Evolutionary conservation across 2,113 vertebrate species (phyloP), one percentile per base, ranked within the genome.

Genomic region (Mesoclemmys tuberculata): DNA sequence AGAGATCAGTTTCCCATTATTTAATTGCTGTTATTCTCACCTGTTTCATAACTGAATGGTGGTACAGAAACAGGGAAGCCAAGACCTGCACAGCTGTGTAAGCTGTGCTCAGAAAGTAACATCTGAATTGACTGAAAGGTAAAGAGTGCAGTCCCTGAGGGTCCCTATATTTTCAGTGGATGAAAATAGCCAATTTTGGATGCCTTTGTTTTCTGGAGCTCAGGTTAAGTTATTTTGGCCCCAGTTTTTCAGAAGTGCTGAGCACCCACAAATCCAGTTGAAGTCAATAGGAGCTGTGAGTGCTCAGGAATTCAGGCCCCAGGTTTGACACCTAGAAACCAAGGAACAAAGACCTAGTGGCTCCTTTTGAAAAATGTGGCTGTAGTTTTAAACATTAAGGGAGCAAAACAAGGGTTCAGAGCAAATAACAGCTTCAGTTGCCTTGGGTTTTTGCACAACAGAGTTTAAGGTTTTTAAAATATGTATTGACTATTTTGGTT

Each of bases 1-100:
- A 80, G 54, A 71, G 84, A 98, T 97, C 95, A 95, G 93, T 97
- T n/a, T 94, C 92, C 82, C 87, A 93, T 84, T 91, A 90, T 56
- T 97, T 97, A 97, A 97, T 97, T 97, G 92, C 93, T 93, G 90
- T 93, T 92, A 91, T 97, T 95, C 91, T 95, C 93, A 90, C 55
- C 90, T 64, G 49, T 79, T 85, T 88, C 75, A 80, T 51, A 88
- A 93, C 88, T 2, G 2, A 91, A 61, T 35, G 56, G 80, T 21
- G 22, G 29, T 8, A 75, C 10, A 26, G 48, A 90, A 93, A 83
- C 75, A 48, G 9, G 13, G 48, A 83, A 2, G 0, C 71, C 21
- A 46, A 55, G 35, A 77, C 51, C 68, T 75, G 4, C 0, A 1
- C 38, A 0, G 0, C 81, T 51, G 49, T 1, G 3, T 74, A 71